Percentiles rank a stretch among this genome's conserved stretches.
phyloP scores from a whole-genome alignment of 2,113 vertebrate genomes.

The Xiphophorus hellerii region DNA sequence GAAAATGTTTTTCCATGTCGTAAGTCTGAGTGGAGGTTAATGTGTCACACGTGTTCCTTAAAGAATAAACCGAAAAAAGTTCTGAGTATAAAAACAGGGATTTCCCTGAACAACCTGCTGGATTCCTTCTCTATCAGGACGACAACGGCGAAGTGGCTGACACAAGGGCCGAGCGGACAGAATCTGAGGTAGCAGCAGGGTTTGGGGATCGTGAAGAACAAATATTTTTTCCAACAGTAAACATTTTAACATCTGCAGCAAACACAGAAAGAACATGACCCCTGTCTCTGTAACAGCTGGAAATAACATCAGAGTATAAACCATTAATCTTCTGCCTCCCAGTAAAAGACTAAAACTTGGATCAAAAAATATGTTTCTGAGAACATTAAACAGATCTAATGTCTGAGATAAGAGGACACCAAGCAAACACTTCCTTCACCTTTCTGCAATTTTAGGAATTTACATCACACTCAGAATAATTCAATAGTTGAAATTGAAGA shows the following conservation, averaged over 20 bases:
- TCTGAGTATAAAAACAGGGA: neutral
- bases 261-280: conserved; percentile 2
- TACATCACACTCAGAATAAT: neutral
- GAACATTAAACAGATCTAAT: neutral
- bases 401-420: neutral
- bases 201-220: conserved; percentile 3
- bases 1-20: neutral
- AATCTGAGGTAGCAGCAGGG: conserved; percentile 32
- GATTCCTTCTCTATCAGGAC: too few species aligned
- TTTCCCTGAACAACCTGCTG: neutral
- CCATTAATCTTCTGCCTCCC: neutral
- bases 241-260: conserved; percentile 13
- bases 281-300: neutral
- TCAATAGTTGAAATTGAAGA: neutral
- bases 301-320: neutral
- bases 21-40: too few species aligned
- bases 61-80: neutral
- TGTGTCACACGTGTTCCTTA: neutral
- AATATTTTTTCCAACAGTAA: neutral
- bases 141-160: too few species aligned
- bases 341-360: neutral
- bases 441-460: neutral
- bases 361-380: neutral
- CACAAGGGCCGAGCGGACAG: conserved; percentile 19
- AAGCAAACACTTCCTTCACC: neutral